These are phyloP conservation scores for Xenopus borealis DNA, from an alignment of 2,113 vertebrate genomes.

Conservation along the genomic window DNA sequence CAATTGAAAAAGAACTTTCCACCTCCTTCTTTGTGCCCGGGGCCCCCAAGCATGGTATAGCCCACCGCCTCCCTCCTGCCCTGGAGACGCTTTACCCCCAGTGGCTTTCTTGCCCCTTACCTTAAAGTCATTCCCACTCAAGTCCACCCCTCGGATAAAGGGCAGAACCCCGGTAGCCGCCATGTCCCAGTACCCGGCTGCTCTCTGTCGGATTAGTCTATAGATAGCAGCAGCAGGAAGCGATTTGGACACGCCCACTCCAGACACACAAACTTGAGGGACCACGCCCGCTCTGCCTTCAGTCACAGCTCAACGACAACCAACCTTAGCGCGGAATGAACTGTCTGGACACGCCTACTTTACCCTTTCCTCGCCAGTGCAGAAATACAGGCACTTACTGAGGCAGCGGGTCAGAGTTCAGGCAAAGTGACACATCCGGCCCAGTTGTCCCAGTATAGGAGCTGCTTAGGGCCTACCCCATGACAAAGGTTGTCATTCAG, in stretches of 20 bases:
- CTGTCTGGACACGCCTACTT: too few species aligned
- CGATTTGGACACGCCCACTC: not conserved
- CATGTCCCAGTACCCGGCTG: slow-evolving; percentile 63
- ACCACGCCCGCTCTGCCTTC: not conserved
- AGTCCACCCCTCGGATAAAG: slow-evolving; percentile 91
- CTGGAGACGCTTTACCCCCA: not conserved
- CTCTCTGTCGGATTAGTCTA: not conserved
- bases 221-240: slow-evolving; percentile 10
- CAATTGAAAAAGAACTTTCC: too few species aligned
- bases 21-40: not conserved
- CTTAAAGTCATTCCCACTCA: slow-evolving; percentile 97
- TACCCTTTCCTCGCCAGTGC: too few species aligned
- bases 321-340: too few species aligned
- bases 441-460: too few species aligned
- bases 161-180: slow-evolving; percentile 92
- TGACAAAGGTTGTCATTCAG: too few species aligned
- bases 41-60: too few species aligned
- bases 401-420: too few species aligned
- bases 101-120: slow-evolving; percentile 61
- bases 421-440: too few species aligned
- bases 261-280: not conserved
- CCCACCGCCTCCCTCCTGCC: not conserved
- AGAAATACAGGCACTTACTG: too few species aligned
- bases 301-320: too few species aligned
- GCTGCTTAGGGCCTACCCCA: too few species aligned